Percentiles rank a stretch among this genome's conserved stretches.
Evolutionary conservation across 2,888 invertebrate species (phyloP).

Genomic region (Erebia ligea): DNA sequence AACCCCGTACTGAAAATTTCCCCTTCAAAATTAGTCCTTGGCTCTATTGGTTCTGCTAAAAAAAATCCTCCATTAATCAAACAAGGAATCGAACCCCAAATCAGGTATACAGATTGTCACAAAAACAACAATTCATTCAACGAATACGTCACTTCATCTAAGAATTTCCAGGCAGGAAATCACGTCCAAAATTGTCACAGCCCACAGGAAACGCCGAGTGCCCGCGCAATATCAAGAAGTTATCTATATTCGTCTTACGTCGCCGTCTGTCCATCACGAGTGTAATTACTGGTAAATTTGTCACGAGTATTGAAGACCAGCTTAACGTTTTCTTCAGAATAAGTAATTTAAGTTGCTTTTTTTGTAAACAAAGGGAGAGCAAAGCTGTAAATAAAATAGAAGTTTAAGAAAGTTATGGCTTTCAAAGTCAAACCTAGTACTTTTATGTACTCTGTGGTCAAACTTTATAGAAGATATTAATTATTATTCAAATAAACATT

Average conservation of each 20-base stretch:
- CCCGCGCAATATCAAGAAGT: conserved; percentile 50
- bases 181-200: conserved; percentile 65
- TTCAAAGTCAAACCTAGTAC: too few relatives aligned
- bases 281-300: conserved; percentile 42
- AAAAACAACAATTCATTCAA: neutral
- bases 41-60: too few relatives aligned
- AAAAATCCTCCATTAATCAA: neutral
- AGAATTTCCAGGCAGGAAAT: conserved; percentile 57
- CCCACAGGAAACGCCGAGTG: conserved; percentile 59
- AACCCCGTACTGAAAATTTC: too few relatives aligned
- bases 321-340: neutral
- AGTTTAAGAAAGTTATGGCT: neutral
- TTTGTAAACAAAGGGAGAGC: neutral
- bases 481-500: too few relatives aligned
- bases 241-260: conserved; percentile 63
- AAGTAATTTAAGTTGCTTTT: neutral
- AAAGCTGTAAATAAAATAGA: neutral
- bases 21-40: too few relatives aligned
- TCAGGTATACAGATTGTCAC: neutral
- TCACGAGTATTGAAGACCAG: conserved; percentile 36
- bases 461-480: too few relatives aligned
- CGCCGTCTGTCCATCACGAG: conserved; percentile 53
- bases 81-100: neutral
- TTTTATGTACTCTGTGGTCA: too few relatives aligned
- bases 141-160: conserved; percentile 22